Evolutionary conservation across 2,113 vertebrate species (phyloP).

Genomic region (Rhabdornis inornatus): DNA sequence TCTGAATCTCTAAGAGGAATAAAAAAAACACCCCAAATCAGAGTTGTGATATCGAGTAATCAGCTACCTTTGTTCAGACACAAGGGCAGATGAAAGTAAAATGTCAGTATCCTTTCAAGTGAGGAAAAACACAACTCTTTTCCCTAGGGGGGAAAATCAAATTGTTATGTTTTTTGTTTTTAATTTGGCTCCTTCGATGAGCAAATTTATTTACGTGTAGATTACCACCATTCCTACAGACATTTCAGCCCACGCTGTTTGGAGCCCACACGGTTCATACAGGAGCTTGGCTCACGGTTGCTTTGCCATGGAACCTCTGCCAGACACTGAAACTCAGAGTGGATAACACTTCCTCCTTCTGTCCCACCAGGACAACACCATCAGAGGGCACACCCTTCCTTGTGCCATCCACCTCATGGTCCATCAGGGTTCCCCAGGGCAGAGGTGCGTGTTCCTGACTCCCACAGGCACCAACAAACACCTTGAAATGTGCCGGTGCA

Average conservation of each 20-base stretch:
- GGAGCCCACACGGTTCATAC: rapidly evolving
- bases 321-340: background rate
- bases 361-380: background rate
- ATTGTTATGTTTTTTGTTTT: background rate
- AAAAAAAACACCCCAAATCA: conserved; percentile 50
- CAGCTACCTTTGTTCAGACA: conserved; percentile 34
- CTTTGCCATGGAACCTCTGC: background rate
- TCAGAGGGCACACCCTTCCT: background rate
- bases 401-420: rapidly evolving
- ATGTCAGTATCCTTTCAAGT: conserved; percentile 31
- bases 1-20: conserved; percentile 52
- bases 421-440: rapidly evolving
- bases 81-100: conserved; percentile 67
- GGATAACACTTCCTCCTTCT: background rate
- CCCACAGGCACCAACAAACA: rapidly evolving
- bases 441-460: rapidly evolving
- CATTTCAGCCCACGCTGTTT: background rate
- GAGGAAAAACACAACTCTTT: background rate
- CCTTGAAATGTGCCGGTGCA: rapidly evolving
- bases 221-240: background rate
- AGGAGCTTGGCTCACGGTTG: rapidly evolving
- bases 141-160: background rate
- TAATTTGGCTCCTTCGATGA: background rate
- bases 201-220: background rate
- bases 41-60: background rate